Conservation (phyloP, 2,113 vertebrate species). For the Lagenorhynchus albirostris region DNA sequence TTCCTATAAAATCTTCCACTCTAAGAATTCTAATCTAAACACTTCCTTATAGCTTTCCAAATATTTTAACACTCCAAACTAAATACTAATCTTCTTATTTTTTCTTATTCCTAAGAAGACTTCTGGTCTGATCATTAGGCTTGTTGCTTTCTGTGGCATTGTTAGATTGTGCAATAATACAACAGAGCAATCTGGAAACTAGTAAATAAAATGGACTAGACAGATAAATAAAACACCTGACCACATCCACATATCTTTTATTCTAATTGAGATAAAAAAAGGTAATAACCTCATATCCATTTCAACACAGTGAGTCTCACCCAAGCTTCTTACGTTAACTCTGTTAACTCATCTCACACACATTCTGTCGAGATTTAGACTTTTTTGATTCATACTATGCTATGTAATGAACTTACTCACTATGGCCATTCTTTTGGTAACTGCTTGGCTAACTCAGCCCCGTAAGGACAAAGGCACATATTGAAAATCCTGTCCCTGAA, state of each 20-base stretch:
- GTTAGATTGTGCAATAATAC: background rate
- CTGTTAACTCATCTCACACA: background rate
- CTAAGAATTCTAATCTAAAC: background rate
- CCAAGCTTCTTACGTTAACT: background rate
- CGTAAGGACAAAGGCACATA: background rate
- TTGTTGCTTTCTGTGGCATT: background rate
- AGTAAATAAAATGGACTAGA: background rate
- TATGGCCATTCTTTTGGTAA: background rate
- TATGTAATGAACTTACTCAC: background rate
- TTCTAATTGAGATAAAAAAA: background rate
- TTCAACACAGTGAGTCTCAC: background rate
- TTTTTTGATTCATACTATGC: background rate
- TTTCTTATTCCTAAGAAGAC: background rate
- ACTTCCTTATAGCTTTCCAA: background rate
- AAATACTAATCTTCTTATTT: background rate
- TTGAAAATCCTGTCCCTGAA: background rate
- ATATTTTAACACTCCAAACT: background rate
- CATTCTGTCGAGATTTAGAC: background rate
- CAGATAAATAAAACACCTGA: background rate
- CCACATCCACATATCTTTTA: background rate
- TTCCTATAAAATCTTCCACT: background rate
- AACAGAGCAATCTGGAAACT: background rate
- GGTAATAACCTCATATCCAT: background rate
- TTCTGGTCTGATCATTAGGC: background rate
- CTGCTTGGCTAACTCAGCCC: background rate